These are phyloP conservation scores for Drosophila paucipuncta DNA, from an alignment of 2,888 invertebrate genomes.

Conservation along the genomic window DNA sequence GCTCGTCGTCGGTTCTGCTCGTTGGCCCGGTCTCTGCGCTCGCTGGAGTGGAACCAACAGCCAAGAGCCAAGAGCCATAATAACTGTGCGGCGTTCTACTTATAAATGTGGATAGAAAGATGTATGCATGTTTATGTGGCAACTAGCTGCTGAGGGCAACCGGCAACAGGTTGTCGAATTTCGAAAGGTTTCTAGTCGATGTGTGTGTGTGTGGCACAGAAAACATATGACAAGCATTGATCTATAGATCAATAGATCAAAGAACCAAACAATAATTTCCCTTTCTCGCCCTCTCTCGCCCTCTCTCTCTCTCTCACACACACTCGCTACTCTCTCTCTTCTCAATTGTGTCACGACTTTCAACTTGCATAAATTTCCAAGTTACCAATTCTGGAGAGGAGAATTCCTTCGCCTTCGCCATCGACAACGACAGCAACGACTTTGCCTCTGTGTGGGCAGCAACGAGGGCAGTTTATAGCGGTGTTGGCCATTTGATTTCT, in stretches of 20 bases:
- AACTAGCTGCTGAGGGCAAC: slow-evolving; percentile 24
- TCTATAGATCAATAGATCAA: slow-evolving; percentile 48
- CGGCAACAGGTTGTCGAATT: slow-evolving; percentile 63
- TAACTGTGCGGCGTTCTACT: slow-evolving; percentile 62
- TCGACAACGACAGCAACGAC: neutral
- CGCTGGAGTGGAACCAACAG: slow-evolving; percentile 61
- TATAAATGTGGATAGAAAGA: slow-evolving; percentile 14
- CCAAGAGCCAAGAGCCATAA: slow-evolving; percentile 24
- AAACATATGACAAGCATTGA: slow-evolving; percentile 50
- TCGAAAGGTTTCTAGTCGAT: slow-evolving; percentile 46
- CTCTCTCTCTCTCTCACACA: neutral
- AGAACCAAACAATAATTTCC: slow-evolving; percentile 18
- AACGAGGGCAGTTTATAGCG: slow-evolving; percentile 39
- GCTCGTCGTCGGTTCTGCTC: slow-evolving; percentile 66
- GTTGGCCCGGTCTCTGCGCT: slow-evolving; percentile 55
- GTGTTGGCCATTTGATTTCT: slow-evolving; percentile 61
- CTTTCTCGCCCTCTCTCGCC: neutral
- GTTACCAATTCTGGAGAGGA: slow-evolving; percentile 8
- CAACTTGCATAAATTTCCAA: slow-evolving; percentile 77
- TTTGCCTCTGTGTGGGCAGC: slow-evolving; percentile 52
- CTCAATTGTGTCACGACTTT: slow-evolving; percentile 79
- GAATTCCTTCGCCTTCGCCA: slow-evolving; percentile 6
- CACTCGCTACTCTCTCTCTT: slow-evolving; percentile 61
- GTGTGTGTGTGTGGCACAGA: slow-evolving; percentile 30
- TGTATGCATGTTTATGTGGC: slow-evolving; percentile 4